Base-by-base conservation (phyloP, 2,888 invertebrate species). In the Seira sanloemensis region DNA sequence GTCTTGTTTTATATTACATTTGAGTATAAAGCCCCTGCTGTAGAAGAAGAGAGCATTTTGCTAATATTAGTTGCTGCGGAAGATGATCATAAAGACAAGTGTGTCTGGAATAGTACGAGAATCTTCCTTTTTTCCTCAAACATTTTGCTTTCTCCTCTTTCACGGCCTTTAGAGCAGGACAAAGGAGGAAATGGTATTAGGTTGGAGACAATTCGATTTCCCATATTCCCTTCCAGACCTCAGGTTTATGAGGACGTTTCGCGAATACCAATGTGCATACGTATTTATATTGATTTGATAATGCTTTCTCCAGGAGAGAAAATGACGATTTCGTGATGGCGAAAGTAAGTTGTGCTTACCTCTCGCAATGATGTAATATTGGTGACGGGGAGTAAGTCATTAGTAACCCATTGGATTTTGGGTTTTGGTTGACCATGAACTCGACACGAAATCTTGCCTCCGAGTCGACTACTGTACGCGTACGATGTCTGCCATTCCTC, bases 401-500 rank as follows among this genome's bases (percentile, higher is more conserved):
- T 86, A 18, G 89, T 88, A 74, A 89, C 84, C 89, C 89, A 89
- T 68, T 89, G 88, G 54, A 87, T 76, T 54, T 81, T 75, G 37
- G 89, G 89, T 65, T 81, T 84, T 12, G 89, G 89, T 66, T 88
- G 86, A 46, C 89, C 89, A 74, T 86, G 83, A 7, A 84, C 89
- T 72, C 86, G 72, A 77, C 89, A 89, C 16, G 67, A 46, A 16
- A 89, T 69, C 50, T 87, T 89, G 21, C 88, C 89, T 2, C 89
- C 89, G 12, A 84, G 67, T 7, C 86, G 69, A 68, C 86, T 87
- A 83, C 89, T 89, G 85, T 76, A 89, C 9, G 86, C 71, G 66
- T 85, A 86, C n/a, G 86, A 78, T 58, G 86, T 71, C 18, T 86
- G 85, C 89, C 89, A 89, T 24, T 89, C 88, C 62, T 89, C 89